phyloP scores from a whole-genome alignment of 2,113 vertebrate species.

The Tretioscincus oriximinensis region DNA sequence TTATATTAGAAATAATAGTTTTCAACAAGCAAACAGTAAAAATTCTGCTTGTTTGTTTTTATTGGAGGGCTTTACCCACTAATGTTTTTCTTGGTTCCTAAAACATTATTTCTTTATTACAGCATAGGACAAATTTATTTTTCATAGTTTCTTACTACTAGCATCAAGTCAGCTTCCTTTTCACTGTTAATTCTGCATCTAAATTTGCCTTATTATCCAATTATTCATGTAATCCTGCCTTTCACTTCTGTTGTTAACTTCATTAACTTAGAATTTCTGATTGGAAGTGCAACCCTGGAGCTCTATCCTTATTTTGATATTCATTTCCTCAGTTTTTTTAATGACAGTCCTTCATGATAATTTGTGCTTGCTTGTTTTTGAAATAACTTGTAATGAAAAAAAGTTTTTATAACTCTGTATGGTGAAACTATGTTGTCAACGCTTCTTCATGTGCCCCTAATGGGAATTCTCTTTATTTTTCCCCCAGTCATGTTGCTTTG shows the following conservation, averaged over 20 bases:
- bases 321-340: slow-evolving; percentile 5
- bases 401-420: not conserved
- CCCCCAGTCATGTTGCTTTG: not conserved
- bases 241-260: slow-evolving; percentile 16
- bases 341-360: slow-evolving; percentile 14
- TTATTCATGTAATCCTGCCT: slow-evolving; percentile 28
- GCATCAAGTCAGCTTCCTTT: not conserved
- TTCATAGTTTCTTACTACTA: not conserved
- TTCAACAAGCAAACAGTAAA: too few relatives aligned
- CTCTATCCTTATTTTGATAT: slow-evolving; percentile 2
- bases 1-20: not conserved
- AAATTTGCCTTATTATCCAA: slow-evolving; percentile 25
- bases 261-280: slow-evolving; percentile 23
- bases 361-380: not conserved
- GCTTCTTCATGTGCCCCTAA: not conserved
- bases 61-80: not conserved
- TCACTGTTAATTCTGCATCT: slow-evolving; percentile 3
- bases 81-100: not conserved
- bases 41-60: not conserved
- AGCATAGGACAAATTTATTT: not conserved
- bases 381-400: not conserved
- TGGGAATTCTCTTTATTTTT: not conserved
- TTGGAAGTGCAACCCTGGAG: slow-evolving; percentile 14
- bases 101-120: not conserved
- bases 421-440: too few relatives aligned